Evolutionary conservation across 2,888 invertebrate species (phyloP).

Genomic region (Mythimna albipuncta): DNA sequence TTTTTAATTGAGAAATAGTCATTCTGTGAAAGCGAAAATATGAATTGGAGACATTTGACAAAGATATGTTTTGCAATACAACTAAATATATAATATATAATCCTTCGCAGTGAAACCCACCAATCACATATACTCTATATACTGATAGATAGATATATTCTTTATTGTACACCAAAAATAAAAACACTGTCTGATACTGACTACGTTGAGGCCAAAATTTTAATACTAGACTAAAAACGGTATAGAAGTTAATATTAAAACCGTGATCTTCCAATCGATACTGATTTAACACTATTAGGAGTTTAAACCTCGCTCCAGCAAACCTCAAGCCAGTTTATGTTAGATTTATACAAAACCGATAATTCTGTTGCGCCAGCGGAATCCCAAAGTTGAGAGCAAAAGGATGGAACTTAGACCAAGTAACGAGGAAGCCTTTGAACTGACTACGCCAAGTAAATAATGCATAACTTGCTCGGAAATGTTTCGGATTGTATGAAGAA

Average conservation of each 20-base stretch:
- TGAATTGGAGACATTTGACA: no score
- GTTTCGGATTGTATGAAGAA: conserved; percentile 33
- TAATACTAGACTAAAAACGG: background rate
- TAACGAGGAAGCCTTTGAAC: conserved; percentile 47
- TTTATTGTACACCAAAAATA: no score
- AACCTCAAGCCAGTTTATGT: conserved; percentile 29
- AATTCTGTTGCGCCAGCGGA: conserved; percentile 35
- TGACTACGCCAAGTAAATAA: conserved; percentile 38
- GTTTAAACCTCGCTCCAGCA: conserved; percentile 3
- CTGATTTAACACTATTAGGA: conserved; percentile 9
- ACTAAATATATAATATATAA: no score
- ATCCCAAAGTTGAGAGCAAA: conserved; percentile 42
- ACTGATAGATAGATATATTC: no score
- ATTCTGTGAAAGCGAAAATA: no score
- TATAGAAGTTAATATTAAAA: background rate
- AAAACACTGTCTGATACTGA: no score
- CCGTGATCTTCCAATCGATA: background rate
- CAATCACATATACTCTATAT: no score
- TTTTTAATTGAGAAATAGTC: no score
- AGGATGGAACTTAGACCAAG: conserved; percentile 32
- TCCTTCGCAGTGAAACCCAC: no score
- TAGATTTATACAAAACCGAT: conserved; percentile 34
- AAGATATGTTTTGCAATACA: no score
- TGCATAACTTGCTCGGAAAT: conserved; percentile 45
- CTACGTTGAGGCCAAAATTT: background rate